These are phyloP conservation scores for Pelecanus crispus DNA, from an alignment of 2,113 vertebrate species.

Conservation along the genomic window DNA sequence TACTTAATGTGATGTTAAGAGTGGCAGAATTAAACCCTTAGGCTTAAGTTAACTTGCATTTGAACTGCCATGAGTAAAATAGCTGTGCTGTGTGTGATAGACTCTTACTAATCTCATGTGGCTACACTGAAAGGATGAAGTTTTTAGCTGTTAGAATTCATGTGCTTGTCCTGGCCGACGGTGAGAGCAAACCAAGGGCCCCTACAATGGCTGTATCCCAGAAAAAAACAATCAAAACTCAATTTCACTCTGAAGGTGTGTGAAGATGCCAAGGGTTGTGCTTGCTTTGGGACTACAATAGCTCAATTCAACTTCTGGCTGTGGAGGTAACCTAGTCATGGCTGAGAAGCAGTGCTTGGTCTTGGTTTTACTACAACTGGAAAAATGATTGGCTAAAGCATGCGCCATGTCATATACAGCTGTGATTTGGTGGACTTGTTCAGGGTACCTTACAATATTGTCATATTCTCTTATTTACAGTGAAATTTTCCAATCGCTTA, in stretches of 20 bases:
- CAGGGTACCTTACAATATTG: neutral
- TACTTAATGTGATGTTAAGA: neutral
- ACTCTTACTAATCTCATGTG: neutral
- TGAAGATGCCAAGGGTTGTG: neutral
- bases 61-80: neutral
- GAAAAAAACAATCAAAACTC: neutral
- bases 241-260: neutral
- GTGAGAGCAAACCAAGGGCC: neutral
- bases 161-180: neutral
- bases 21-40: neutral
- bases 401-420: rapidly evolving
- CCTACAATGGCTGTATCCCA: neutral
- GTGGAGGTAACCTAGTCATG: neutral
- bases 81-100: neutral
- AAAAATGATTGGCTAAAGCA: neutral
- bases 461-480: neutral
- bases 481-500: neutral
- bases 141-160: neutral
- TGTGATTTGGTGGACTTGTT: neutral
- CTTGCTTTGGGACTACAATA: neutral
- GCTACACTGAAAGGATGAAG: neutral
- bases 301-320: neutral
- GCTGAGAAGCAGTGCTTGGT: neutral
- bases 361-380: neutral
- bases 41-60: neutral